These are phyloP conservation scores for Octopus sinensis DNA, from an alignment of 1,140 invertebrate genomes.

Conservation along the genomic window DNA sequence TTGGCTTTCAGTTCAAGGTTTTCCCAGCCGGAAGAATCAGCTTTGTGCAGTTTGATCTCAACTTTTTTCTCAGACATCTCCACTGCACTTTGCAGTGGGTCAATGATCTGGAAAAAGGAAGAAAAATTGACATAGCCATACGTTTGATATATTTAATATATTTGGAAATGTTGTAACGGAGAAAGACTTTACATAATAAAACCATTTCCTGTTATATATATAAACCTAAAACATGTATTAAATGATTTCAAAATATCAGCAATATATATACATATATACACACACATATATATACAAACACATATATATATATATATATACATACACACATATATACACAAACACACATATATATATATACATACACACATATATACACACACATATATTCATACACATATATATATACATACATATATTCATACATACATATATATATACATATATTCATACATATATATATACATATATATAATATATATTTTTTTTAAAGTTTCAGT, in stretches of 20 bases:
- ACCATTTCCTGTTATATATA: neutral
- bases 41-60: conserved; percentile 89
- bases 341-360: too few relatives aligned
- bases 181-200: neutral
- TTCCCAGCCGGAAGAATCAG: conserved; percentile 76
- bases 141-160: neutral
- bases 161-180: neutral
- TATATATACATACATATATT: too few relatives aligned
- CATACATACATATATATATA: too few relatives aligned
- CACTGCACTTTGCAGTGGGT: conserved; percentile 65
- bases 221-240: neutral
- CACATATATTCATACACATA: too few relatives aligned
- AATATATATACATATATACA: conserved; percentile 7
- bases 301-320: conserved; percentile 13
- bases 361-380: too few relatives aligned
- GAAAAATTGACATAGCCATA: conserved; percentile 7
- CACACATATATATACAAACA: neutral
- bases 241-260: too few relatives aligned
- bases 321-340: conserved; percentile 50
- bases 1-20: too few relatives aligned
- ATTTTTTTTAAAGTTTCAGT: neutral
- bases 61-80: conserved; percentile 89
- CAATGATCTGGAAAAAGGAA: conserved; percentile 51
- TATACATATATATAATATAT: conserved; percentile 65
- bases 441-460: too few relatives aligned